These are phyloP conservation scores for Archilochus colubris DNA, from an alignment of 2,113 vertebrate species.

Conservation along the genomic window DNA sequence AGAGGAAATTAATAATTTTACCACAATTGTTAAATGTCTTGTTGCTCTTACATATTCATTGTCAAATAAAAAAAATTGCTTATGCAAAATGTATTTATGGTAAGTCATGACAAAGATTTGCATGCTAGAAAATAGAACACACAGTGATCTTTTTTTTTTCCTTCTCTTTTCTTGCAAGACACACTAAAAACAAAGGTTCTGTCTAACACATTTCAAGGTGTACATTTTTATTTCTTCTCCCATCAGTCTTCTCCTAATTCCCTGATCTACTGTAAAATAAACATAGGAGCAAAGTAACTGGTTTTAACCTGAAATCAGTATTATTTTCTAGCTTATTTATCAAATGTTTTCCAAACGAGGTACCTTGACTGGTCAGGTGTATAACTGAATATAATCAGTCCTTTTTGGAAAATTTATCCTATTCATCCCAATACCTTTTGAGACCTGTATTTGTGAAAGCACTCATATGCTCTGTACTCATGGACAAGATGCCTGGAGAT, in stretches of 20 bases:
- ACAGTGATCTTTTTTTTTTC: neutral
- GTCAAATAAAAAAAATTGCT: conserved; percentile 17
- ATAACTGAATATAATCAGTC: neutral
- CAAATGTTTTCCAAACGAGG: neutral
- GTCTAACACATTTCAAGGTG: neutral
- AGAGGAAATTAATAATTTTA: conserved; percentile 40
- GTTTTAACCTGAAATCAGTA: neutral
- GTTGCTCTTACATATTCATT: conserved; percentile 15
- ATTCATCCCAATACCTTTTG: neutral
- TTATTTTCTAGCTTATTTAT: conserved; percentile 17
- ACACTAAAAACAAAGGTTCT: neutral
- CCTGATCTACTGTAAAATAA: neutral
- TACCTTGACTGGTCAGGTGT: neutral
- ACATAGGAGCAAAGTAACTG: neutral
- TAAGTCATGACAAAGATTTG: neutral
- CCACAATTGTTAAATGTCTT: neutral
- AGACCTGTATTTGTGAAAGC: neutral
- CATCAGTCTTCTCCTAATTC: neutral
- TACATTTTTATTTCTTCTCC: neutral
- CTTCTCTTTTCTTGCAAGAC: neutral
- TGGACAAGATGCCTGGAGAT: neutral
- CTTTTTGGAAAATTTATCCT: neutral
- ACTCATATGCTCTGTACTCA: neutral
- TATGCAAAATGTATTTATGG: conserved; percentile 4
- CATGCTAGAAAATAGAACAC: neutral